Conservation (phyloP, 2,888 invertebrate species). For the Caenorhabditis sp. region DNA sequence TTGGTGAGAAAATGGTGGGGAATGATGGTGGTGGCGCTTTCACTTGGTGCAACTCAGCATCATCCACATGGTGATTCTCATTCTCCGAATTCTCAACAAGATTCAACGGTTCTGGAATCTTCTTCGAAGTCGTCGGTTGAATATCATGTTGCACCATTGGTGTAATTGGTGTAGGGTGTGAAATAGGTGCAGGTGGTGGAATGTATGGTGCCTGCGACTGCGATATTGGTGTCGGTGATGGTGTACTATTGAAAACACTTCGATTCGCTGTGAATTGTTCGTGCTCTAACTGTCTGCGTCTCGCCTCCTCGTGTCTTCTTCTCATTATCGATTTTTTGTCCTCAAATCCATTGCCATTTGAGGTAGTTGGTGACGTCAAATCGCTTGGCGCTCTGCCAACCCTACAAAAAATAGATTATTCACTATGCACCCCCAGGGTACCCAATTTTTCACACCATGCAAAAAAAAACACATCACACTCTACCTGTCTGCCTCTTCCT, state of each 20-base stretch:
- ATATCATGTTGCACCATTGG: not conserved
- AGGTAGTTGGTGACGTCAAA: conserved; percentile 13
- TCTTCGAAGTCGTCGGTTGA: not conserved
- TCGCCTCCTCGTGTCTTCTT: conserved; percentile 47
- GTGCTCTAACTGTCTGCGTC: conserved; percentile 52
- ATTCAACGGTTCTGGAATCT: not conserved
- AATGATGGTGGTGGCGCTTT: conserved; percentile 68
- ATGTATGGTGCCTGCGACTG: too few relatives aligned
- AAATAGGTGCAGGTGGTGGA: conserved; percentile 56
- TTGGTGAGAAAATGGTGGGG: conserved; percentile 69
- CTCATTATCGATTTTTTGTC: conserved; percentile 45
- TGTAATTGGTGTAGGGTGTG: conserved; percentile 54
- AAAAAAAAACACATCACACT: not conserved
- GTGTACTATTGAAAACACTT: conserved; percentile 42
- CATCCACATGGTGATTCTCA: conserved; percentile 11
- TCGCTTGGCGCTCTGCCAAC: not conserved
- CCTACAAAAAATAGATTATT: not conserved
- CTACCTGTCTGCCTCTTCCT: not conserved
- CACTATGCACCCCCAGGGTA: too few relatives aligned
- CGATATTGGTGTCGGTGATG: too few relatives aligned
- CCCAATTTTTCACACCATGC: too few relatives aligned
- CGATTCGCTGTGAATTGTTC: conserved; percentile 41
- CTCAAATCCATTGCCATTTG: conserved; percentile 11
- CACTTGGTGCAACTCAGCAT: conserved; percentile 23
- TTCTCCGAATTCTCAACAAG: conserved; percentile 76